phyloP scores from a whole-genome alignment of 2,888 invertebrate genomes.

The Torymus auratus region DNA sequence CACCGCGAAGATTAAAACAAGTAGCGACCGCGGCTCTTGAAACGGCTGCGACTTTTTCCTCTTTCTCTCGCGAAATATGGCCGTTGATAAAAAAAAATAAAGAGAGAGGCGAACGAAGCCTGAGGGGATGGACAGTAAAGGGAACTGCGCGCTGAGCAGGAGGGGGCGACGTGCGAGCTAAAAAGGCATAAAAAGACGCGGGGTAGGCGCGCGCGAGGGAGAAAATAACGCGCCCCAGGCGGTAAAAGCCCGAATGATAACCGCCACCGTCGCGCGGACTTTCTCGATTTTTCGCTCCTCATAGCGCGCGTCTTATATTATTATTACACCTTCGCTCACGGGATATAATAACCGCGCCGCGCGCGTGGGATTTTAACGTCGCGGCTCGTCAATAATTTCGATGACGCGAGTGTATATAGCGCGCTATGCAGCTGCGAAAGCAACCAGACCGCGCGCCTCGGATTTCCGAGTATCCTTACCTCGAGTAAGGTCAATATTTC shows the following conservation, averaged over 20 bases:
- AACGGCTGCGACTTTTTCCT: constrained; percentile 2
- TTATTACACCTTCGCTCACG: constrained; percentile 8
- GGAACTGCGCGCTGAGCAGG: too few species aligned
- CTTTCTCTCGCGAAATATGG: constrained; percentile 3
- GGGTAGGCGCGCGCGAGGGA: not conserved
- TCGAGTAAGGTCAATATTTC: constrained; percentile 67
- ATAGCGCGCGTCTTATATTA: constrained; percentile 1
- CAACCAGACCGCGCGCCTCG: constrained; percentile 50
- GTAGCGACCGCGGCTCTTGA: too few species aligned
- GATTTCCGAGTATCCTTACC: constrained; percentile 66
- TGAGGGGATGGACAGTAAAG: too few species aligned
- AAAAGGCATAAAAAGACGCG: constrained; percentile 11
- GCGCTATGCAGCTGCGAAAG: constrained; percentile 45
- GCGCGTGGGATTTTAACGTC: constrained; percentile 9
- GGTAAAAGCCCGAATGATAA: constrained; percentile 13
- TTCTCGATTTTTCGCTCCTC: constrained; percentile 6
- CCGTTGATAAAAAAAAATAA: constrained; percentile 4
- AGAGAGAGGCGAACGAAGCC: not conserved
- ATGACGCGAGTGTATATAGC: constrained; percentile 30
- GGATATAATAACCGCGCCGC: constrained; percentile 15
- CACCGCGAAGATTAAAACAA: too few species aligned
- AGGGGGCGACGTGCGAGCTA: not conserved
- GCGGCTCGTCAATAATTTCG: constrained; percentile 51
- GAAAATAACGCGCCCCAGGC: constrained; percentile 12
- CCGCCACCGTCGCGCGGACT: not conserved